Base-by-base conservation (phyloP, 2,797 vertebrate species). In the Syngnathus acus region DNA sequence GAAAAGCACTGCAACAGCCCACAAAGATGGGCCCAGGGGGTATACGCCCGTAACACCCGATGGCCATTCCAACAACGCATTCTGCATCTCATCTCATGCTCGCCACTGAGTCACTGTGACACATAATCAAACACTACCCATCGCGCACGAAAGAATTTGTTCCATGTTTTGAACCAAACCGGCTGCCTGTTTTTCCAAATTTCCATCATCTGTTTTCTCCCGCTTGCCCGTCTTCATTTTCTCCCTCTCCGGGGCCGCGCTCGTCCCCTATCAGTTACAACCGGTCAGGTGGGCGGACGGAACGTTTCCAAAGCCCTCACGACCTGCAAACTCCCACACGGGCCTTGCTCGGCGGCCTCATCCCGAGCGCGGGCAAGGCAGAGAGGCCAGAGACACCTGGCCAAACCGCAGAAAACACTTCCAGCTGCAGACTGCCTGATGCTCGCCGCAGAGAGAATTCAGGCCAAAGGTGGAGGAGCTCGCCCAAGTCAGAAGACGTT, bases 361-460 rank as follows among this genome's bases (percentile, higher is more conserved):
- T 87, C 83, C 84, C 66, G 71, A 79, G 42, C 7, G 40, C 47
- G 13, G 64, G 64, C 64, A 53, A 50, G 26, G 47, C 60, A 64
- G 62, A 64, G 62, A 64, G 75, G 80, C 81, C 71, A 78, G 82
- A 86, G 81, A 89, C 88, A 90, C 89, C 88, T 90, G 87, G 87
- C 88, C 88, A 90, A 89, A 85, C 88, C 84, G 32, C 88, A 88
- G 85, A 90, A 57, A 87, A 86, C 81, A 84, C 87, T 89, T 87
- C 88, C 88, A 90, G 87, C 88, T 89, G 88, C 83, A 87, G 86
- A 82, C 85, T 86, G 87, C 86, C 83, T 85, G 84, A 86, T 86
- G 85, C 74, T 89, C 84, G 71, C 88, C 80, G 75, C 68, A 2
- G 85, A 89, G 83, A 83, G 89, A 89, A 90, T 85, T 77, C 85